A percentile compares a stretch with the other conserved stretches of the same genome.
These are phyloP conservation scores for Sander lucioperca DNA, from an alignment of 2,113 vertebrate genomes.

Conservation along the genomic window DNA sequence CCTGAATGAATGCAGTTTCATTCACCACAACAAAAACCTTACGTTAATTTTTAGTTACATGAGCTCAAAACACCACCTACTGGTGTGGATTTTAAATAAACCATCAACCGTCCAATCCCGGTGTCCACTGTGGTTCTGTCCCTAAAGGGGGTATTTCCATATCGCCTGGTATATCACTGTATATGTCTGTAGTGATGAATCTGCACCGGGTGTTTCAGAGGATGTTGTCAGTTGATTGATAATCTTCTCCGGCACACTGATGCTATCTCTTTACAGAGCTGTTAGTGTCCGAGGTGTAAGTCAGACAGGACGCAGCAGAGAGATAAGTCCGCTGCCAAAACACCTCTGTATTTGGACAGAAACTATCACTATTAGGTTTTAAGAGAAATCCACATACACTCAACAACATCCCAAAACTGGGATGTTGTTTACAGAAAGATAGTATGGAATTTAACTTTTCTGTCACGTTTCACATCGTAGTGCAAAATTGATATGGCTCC, in stretches of 20 bases:
- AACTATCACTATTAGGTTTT: neutral
- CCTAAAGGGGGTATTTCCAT: neutral
- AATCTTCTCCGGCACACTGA: constrained; percentile 10
- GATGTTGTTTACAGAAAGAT: neutral
- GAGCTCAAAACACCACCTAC: too few relatives aligned
- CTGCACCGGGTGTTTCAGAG: neutral
- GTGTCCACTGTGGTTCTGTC: neutral
- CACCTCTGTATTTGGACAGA: constrained; percentile 1
- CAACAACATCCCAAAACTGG: too few relatives aligned
- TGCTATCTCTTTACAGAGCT: constrained; percentile 20
- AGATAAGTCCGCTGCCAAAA: constrained; percentile 20
- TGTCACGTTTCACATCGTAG: neutral
- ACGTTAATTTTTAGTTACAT: too few relatives aligned
- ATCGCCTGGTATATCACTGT: neutral
- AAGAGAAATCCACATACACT: neutral
- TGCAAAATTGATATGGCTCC: neutral
- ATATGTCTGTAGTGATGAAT: neutral
- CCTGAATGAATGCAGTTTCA: too few relatives aligned
- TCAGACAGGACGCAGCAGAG: neutral
- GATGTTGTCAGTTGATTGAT: constrained; percentile 2
- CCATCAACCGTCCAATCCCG: neutral
- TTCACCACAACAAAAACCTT: too few relatives aligned
- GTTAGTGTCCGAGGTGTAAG: neutral
- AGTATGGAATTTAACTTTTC: neutral
- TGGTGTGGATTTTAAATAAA: neutral